Base-by-base conservation (phyloP, 2,888 invertebrate genomes). In the Acrobasis suavella region DNA sequence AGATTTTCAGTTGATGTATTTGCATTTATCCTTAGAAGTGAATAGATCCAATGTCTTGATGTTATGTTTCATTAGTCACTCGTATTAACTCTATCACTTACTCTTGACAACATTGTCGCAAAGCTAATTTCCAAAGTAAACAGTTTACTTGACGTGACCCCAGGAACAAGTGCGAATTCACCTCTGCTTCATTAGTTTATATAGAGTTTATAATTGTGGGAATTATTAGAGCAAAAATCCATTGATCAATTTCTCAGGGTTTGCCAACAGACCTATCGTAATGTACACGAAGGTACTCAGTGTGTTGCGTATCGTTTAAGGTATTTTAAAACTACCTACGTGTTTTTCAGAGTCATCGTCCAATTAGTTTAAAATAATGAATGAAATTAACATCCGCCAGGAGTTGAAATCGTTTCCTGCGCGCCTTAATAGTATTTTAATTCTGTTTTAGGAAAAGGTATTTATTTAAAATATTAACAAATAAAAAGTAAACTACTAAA, bases 221-320 rank as follows among this genome's bases (percentile, higher is more conserved):
- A 92, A 91, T 85, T 87, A 87, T 82, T 86, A 75, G 88, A 87
- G 91, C 89, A 91, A 91, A 91, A 90, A 88, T 82, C 76, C 75
- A 85, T 87, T 87, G 87, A 89, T 85, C 84, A 84, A 89, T 88
- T 88, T 89, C 89, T 82, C 84, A 90, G 81, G 74, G 82, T 87
- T 89, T 88, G 83, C 81, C 72, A 87, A 87, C 75, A 67, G 76
- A 75, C 80, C 76, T 86, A 85, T 77, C 83, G 88, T 87, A 88
- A 88, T 78, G 73, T 73, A 32, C 8, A 32, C 32, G 68, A 70
- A 64, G 65, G 67, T 67, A 68, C 55, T 16, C 39, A 39, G 42
- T 58, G 56, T 60, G 64, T 67, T 77, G 74, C 71, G 71, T 72
- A 69, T 68, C 46, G 14, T 46, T 46, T 46, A n/a, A 46, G 46